These are phyloP conservation scores for Serripes groenlandicus DNA, from an alignment of 2,888 invertebrate genomes.

Conservation along the genomic window DNA sequence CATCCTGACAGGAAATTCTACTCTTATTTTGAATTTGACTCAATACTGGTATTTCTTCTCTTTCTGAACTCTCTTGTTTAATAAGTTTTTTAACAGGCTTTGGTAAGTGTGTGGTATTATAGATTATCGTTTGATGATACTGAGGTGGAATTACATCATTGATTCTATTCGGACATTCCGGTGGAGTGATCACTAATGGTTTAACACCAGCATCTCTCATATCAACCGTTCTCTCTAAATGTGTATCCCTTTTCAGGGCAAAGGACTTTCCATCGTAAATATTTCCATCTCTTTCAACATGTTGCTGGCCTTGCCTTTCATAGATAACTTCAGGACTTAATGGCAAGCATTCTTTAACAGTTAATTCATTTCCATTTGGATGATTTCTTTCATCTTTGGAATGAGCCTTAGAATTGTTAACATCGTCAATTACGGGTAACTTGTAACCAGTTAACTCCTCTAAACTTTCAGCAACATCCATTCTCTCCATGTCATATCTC, in stretches of 20 bases:
- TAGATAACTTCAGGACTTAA: background rate
- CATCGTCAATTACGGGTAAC: slow-evolving; percentile 7
- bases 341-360: background rate
- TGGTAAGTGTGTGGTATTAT: no score
- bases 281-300: background rate
- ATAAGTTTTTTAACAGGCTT: no score
- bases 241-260: background rate
- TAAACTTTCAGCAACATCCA: slow-evolving; percentile 36
- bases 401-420: background rate
- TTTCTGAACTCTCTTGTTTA: background rate
- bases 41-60: background rate
- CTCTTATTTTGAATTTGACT: background rate
- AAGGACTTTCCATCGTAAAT: background rate
- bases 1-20: background rate
- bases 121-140: no score
- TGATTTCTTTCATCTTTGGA: background rate
- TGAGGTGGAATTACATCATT: background rate
- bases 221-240: background rate
- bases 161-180: background rate
- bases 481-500: slow-evolving; percentile 19
- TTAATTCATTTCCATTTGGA: background rate
- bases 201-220: background rate
- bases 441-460: slow-evolving; percentile 30
- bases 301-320: background rate
- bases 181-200: background rate